Evolutionary conservation across 2,113 vertebrate species (phyloP), one percentile per base, ranked within the genome.

Genomic region (Paratilapia polleni): DNA sequence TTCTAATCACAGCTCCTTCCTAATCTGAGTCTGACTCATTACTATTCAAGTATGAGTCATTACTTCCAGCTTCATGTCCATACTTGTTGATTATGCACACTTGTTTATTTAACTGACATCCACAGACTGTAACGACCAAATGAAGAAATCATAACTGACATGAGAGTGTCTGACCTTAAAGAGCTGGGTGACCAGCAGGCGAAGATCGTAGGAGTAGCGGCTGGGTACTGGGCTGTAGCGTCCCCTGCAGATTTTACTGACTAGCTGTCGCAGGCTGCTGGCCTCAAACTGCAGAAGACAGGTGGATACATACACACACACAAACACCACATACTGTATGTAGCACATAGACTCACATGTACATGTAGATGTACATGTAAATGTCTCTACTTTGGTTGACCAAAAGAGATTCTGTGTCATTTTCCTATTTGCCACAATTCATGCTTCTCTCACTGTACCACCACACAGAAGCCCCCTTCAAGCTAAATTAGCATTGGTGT

Each of bases 231-330:
- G 97, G 12, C 73, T 92, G 85, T 96, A 97, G 86, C 17, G 89
- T 8, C 97, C 98, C 89, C 94, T 96, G 90, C 97, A 98, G 91
- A 99, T 99, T 87, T 95, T 97, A 91, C 97, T 85, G 84, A 98
- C 95, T 91, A 99, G 92, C 85, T 98, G 97, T 34, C 91, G 94
- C 87, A 98, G 91, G 85, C 88, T 97, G 85, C 86, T 95, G 80
- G 95, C 96, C 83, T 97, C 97, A 93, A 98, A 98, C 97, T 98
- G 88, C 58, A 91, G 81, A 62, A 80, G 10, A 93, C 62, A 24
- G 62, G 59, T 2, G 57, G 2, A 76, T 2, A 85, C 24, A 56
- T 22, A 83, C 14, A 58, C 58, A 84, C 49, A 77, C 26, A n/a
- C 28, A 75, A 36, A 75, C 13, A 75, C 19, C 28, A 19, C 12